These are phyloP conservation scores for Drosophila busckii DNA, from an alignment of 1,140 invertebrate genomes.

Conservation along the genomic window DNA sequence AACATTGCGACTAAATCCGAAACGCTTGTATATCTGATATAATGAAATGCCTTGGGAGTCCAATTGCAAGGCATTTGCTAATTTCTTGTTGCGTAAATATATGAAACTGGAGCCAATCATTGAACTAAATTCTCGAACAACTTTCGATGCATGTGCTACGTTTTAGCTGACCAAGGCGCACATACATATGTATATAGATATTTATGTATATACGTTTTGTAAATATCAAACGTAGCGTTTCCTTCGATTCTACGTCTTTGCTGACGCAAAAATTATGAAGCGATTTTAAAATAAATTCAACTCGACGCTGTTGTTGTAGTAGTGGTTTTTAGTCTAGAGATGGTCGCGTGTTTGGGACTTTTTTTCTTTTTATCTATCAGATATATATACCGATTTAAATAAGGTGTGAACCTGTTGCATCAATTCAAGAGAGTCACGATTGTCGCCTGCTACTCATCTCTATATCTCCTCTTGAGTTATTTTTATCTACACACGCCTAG, in stretches of 20 bases:
- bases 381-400: too few relatives aligned
- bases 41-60: too few relatives aligned
- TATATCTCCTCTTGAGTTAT: too few relatives aligned
- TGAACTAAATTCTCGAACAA: too few relatives aligned
- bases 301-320: slow-evolving; percentile 35
- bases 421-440: too few relatives aligned
- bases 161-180: slow-evolving; percentile 6
- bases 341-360: slow-evolving; percentile 49
- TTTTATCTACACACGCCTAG: too few relatives aligned
- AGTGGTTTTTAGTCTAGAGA: slow-evolving; percentile 42
- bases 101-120: not conserved
- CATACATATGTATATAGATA: slow-evolving; percentile 23
- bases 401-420: too few relatives aligned
- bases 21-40: not conserved
- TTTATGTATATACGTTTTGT: slow-evolving; percentile 15
- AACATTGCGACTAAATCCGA: slow-evolving; percentile 3
- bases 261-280: slow-evolving; percentile 65
- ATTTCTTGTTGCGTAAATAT: too few relatives aligned
- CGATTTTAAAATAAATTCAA: slow-evolving; percentile 69
- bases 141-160: not conserved
- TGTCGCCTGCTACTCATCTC: too few relatives aligned
- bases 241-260: slow-evolving; percentile 41
- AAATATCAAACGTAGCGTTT: slow-evolving; percentile 50
- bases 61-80: too few relatives aligned
- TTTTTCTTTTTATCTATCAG: slow-evolving; percentile 39